Evolutionary conservation across 2,888 invertebrate species (phyloP).

Genomic region (Sarcophaga subvicina): DNA sequence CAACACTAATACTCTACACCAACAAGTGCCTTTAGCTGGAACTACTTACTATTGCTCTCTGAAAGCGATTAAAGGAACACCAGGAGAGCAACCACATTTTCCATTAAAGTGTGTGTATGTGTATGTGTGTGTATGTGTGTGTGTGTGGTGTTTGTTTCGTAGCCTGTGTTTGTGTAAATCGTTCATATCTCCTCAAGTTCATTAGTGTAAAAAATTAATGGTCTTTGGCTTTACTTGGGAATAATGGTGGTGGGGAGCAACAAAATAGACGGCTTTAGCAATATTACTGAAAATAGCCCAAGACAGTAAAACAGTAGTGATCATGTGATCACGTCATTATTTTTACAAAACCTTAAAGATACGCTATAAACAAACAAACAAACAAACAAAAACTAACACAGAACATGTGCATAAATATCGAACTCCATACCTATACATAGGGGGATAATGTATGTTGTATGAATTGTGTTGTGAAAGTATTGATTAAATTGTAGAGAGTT

Average conservation of each 20-base stretch:
- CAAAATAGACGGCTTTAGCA: conserved; percentile 20
- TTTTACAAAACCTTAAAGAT: conserved; percentile 24
- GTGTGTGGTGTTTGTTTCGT: conserved; percentile 16
- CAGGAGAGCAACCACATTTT: not conserved
- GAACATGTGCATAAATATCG: not conserved
- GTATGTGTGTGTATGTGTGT: not conserved
- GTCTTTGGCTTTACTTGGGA: conserved; percentile 18
- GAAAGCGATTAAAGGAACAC: not conserved
- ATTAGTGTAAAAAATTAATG: conserved; percentile 55
- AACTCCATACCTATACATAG: not conserved
- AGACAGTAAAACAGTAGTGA: not conserved
- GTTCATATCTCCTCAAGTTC: conserved; percentile 42
- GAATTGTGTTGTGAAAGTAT: too few species aligned
- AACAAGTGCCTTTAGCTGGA: conserved; percentile 11
- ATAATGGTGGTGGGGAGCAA: not conserved
- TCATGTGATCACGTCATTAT: conserved; percentile 32
- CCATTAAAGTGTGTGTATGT: conserved; percentile 9
- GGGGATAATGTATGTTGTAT: not conserved
- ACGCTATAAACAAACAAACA: not conserved
- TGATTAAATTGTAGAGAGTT: too few species aligned
- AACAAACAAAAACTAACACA: conserved; percentile 32
- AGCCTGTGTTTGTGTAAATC: conserved; percentile 47
- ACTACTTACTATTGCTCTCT: not conserved
- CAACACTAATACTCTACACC: not conserved
- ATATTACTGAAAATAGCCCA: not conserved